Evolutionary conservation across 2,113 vertebrate genomes (phyloP).

Genomic region (Tretioscincus oriximinensis): DNA sequence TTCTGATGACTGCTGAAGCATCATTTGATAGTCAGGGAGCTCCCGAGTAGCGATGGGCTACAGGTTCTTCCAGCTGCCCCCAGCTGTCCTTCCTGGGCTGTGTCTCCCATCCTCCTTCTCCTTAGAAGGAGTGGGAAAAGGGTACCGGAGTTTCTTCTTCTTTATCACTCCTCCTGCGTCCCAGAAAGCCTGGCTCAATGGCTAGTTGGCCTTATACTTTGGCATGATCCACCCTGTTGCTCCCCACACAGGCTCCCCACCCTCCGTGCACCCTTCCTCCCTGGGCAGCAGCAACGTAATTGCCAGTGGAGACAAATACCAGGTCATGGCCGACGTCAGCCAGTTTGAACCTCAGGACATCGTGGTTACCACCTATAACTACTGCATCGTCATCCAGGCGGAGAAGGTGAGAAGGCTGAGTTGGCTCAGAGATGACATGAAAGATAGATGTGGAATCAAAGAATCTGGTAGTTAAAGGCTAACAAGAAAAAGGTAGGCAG

Average conservation of each 20-base stretch:
- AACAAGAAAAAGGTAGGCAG: neutral
- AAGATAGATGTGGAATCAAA: neutral
- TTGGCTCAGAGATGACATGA: too few species aligned
- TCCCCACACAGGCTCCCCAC: conserved; percentile 50
- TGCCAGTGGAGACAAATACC: conserved; percentile 75
- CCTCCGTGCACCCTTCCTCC: conserved; percentile 55
- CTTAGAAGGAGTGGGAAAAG: too few species aligned
- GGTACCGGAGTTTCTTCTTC: too few species aligned
- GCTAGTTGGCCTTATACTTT: accelerated
- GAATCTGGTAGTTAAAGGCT: neutral
- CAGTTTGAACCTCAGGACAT: conserved; percentile 84
- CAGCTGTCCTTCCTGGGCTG: too few species aligned
- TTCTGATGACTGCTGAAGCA: neutral
- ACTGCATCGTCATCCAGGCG: conserved; percentile 77
- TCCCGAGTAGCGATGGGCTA: too few species aligned
- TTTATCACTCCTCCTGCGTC: too few species aligned
- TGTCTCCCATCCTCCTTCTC: too few species aligned
- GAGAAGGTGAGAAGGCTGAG: conserved; percentile 75
- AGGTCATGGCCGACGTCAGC: conserved; percentile 78
- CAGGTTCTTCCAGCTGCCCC: too few species aligned
- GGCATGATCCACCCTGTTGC: too few species aligned
- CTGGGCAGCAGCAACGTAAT: conserved; percentile 59
- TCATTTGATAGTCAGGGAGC: too few species aligned
- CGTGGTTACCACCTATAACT: conserved; percentile 81
- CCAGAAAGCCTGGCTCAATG: neutral